Percentiles rank a stretch among this genome's conserved stretches.
Evolutionary conservation across 53 echinoderm and acorn worm genomes (phyloP).

Genomic region (Glandiceps talaboti): DNA sequence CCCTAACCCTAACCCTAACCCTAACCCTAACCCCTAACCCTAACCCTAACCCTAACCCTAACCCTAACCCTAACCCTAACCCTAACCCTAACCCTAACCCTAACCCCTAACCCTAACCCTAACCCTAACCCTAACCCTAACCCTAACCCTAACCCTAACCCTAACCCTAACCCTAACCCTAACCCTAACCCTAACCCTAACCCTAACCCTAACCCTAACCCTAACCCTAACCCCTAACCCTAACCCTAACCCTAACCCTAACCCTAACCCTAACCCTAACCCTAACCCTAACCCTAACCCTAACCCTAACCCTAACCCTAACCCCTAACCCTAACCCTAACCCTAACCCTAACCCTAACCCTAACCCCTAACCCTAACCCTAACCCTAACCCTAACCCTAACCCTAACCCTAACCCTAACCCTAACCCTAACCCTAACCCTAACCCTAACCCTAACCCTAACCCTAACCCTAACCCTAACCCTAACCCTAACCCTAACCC

Average conservation of each 20-base stretch:
- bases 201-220: neutral
- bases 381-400: neutral
- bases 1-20: slow-evolving; percentile 1
- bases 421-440: slow-evolving; percentile 1
- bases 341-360: slow-evolving; percentile 1
- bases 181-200: neutral
- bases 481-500: slow-evolving; percentile 1
- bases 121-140: neutral
- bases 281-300: slow-evolving; percentile 1
- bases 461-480: slow-evolving; percentile 1
- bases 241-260: neutral
- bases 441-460: neutral
- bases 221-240: neutral
- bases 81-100: slow-evolving; percentile 1
- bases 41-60: neutral
- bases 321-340: neutral
- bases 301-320: neutral
- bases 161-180: neutral
- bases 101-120: neutral
- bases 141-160: neutral
- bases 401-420: slow-evolving; percentile 1
- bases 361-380: too few relatives aligned
- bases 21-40: too few relatives aligned
- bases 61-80: slow-evolving; percentile 1
- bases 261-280: slow-evolving; percentile 1